Conservation (phyloP, 2,797 vertebrate species). For the Trematomus bernacchii region DNA sequence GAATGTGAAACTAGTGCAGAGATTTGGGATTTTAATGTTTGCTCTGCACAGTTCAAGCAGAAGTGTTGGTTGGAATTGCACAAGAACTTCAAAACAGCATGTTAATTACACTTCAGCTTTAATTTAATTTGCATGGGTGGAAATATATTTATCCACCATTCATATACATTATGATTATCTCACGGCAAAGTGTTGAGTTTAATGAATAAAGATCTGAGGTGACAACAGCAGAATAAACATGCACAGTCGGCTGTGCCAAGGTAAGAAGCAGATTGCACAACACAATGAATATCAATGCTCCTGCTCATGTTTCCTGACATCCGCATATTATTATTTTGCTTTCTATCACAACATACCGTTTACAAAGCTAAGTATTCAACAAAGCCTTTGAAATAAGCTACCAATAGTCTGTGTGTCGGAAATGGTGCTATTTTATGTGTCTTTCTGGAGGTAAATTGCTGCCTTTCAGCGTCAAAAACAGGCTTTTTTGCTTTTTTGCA, state of each 20-base stretch:
- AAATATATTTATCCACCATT: no score
- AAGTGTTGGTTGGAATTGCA: neutral
- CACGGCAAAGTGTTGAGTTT: neutral
- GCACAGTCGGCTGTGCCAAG: neutral
- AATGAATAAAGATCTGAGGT: slow-evolving; percentile 6
- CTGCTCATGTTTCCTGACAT: neutral
- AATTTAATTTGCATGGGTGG: neutral
- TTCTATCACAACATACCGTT: slow-evolving; percentile 18
- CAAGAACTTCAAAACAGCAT: neutral
- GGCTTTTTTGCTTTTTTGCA: slow-evolving; percentile 44
- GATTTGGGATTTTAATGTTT: neutral
- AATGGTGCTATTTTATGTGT: neutral
- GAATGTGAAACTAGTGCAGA: neutral
- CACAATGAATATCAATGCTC: slow-evolving; percentile 15
- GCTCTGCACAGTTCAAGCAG: neutral
- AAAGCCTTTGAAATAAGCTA: neutral
- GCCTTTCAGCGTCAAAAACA: slow-evolving; percentile 28
- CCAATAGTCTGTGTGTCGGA: neutral
- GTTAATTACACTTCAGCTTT: neutral
- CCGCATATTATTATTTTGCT: neutral
- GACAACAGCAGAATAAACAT: neutral
- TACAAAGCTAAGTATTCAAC: slow-evolving; percentile 2
- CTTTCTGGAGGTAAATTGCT: slow-evolving; percentile 3
- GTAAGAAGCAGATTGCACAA: slow-evolving; percentile 4
- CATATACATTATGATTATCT: neutral